phyloP scores from a whole-genome alignment of 2,113 vertebrate species.

The Ascaphus truei region DNA sequence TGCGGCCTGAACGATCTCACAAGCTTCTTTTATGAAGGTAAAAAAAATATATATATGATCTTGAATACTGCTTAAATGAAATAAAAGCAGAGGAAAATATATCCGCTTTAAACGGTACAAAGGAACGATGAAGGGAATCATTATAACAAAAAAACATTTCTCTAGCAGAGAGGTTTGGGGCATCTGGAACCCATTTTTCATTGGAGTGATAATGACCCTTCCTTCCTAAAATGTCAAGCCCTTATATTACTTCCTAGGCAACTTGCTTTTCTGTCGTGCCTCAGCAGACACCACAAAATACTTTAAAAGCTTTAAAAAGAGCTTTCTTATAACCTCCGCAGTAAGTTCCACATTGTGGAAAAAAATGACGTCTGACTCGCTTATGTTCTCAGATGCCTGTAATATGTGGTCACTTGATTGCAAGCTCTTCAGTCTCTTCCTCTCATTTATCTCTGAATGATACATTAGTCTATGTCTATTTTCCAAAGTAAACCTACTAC shows the following conservation, averaged over 20 bases:
- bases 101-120: slow-evolving; percentile 32
- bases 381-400: too few relatives aligned
- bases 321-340: not conserved
- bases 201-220: slow-evolving; percentile 40
- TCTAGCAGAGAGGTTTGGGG: slow-evolving; percentile 23
- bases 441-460: too few relatives aligned
- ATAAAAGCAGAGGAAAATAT: not conserved
- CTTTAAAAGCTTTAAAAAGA: slow-evolving; percentile 24
- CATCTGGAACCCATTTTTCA: slow-evolving; percentile 38
- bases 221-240: slow-evolving; percentile 22
- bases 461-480: too few relatives aligned
- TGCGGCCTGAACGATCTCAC: not conserved
- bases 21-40: not conserved
- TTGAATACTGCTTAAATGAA: not conserved
- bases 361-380: too few relatives aligned
- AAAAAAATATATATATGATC: not conserved
- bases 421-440: too few relatives aligned
- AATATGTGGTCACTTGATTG: too few relatives aligned
- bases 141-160: slow-evolving; percentile 39
- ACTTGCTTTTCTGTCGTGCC: slow-evolving; percentile 9
- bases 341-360: not conserved
- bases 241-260: slow-evolving; percentile 17
- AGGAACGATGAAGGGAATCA: slow-evolving; percentile 32
- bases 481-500: too few relatives aligned
- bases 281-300: not conserved